These are phyloP conservation scores for Ornithorhynchus anatinus DNA, from an alignment of 2,113 vertebrate genomes.

Conservation along the genomic window DNA sequence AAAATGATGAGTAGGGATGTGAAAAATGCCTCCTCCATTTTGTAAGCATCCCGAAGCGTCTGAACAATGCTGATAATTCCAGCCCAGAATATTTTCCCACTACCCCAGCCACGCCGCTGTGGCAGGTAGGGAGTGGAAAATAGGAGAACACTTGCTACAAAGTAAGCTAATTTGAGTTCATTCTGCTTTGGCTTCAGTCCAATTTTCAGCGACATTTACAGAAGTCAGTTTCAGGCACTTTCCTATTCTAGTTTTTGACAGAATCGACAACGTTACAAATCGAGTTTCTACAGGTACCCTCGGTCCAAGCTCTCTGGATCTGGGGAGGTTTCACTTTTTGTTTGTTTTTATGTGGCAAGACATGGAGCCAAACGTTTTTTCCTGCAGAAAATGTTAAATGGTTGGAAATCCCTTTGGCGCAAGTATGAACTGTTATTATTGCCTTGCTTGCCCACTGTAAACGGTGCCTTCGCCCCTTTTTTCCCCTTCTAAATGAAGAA, in stretches of 20 bases:
- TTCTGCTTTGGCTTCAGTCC: constrained; percentile 2
- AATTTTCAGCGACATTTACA: constrained; percentile 13
- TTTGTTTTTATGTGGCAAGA: not conserved
- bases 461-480: not conserved
- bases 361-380: not conserved
- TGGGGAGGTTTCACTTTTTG: constrained; percentile 6
- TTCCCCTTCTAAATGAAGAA: not conserved
- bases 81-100: no score
- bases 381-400: not conserved
- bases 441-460: constrained; percentile 9
- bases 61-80: no score
- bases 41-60: no score
- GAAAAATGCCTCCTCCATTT: no score
- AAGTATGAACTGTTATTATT: constrained; percentile 3
- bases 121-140: no score
- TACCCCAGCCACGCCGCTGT: no score
- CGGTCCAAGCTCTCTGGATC: constrained; percentile 5
- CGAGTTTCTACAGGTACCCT: constrained; percentile 22
- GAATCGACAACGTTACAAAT: not conserved
- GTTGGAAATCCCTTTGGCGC: not conserved
- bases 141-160: not conserved
- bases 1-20: no score
- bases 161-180: constrained; percentile 28
- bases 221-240: constrained; percentile 35
- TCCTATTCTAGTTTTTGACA: constrained; percentile 35